Evolutionary conservation across 2,797 vertebrate species (phyloP).

Genomic region (Enteromius paludinosus): DNA sequence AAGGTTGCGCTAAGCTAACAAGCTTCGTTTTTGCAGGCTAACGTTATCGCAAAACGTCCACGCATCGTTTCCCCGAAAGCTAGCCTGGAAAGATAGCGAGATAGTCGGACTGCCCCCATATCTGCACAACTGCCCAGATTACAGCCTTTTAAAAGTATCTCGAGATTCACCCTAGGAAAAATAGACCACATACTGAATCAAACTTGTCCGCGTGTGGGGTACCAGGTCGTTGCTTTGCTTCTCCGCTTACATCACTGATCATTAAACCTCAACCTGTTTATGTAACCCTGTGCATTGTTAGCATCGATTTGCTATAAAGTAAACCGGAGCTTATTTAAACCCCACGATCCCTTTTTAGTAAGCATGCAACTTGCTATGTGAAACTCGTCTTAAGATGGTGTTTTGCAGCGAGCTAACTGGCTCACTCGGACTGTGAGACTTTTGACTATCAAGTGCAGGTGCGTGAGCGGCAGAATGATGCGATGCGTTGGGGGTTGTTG

Average conservation of each 20-base stretch:
- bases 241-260: slow-evolving; percentile 21
- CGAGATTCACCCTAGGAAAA: background rate
- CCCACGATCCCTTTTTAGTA: background rate
- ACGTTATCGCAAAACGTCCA: slow-evolving; percentile 30
- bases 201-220: background rate
- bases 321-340: slow-evolving; percentile 11
- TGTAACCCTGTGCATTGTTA: slow-evolving; percentile 18
- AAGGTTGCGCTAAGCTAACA: slow-evolving; percentile 35
- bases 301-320: slow-evolving; percentile 1
- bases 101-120: slow-evolving; percentile 7
- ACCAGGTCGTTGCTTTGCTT: slow-evolving; percentile 17
- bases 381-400: background rate
- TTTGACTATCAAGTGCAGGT: slow-evolving; percentile 38
- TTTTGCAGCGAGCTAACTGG: slow-evolving; percentile 30
- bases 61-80: slow-evolving; percentile 36
- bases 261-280: slow-evolving; percentile 28
- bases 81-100: slow-evolving; percentile 38
- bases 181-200: background rate
- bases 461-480: slow-evolving; percentile 30
- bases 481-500: slow-evolving; percentile 22
- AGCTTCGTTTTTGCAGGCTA: slow-evolving; percentile 48
- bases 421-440: background rate
- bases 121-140: background rate
- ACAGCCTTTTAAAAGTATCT: background rate
- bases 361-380: background rate